Evolutionary conservation across 1,140 invertebrate species (phyloP), one percentile per base, ranked within the genome.

Genomic region (Mya arenaria): DNA sequence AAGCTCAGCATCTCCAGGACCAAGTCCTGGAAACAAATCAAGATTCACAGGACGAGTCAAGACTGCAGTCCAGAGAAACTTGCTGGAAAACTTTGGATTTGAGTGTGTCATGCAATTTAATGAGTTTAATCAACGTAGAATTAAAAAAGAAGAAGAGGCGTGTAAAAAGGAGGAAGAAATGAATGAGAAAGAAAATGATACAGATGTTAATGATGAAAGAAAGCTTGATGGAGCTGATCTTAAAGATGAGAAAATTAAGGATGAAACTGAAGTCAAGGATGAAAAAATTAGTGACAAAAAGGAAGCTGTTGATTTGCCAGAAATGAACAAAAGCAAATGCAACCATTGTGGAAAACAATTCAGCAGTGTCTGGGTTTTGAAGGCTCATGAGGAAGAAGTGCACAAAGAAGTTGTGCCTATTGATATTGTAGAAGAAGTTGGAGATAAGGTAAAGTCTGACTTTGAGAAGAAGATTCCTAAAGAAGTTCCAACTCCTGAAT

Each of bases 51-150:
- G 90, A 6, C 78, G 90, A 28, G 89, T 89, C 62, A 92, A 91
- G 79, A 88, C 96, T 32, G 96, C 97, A 90, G 96, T 97, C 93
- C 97, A 98, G 92, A 97, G 97, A 91, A 96, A 97, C 93, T 93
- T 98, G 25, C 92, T 98, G 34, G 97, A 98, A 92, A 97, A 96
- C 86, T 98, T 97, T 92, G 98, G 98, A 3, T 98, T 98, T 93
- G 97, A 98, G 91, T 95, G 98, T 83, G 97, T 98, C 4, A 98
- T 98, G 97, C 97, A 98, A 92, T 98, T 98, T 91, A 98, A 98
- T 93, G 97, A 98, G 91, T 97, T 97, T 89, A 96, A 97, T 89
- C 96, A 97, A 90, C 94, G 95, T 88, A 71, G 39, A 62, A 95
- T 80, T 94, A 95, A 79, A 93, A 94, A 69, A 30, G 71, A 84